These are phyloP conservation scores for Minunthozetes semirufus DNA, from an alignment of 2,888 invertebrate genomes.

Conservation along the genomic window DNA sequence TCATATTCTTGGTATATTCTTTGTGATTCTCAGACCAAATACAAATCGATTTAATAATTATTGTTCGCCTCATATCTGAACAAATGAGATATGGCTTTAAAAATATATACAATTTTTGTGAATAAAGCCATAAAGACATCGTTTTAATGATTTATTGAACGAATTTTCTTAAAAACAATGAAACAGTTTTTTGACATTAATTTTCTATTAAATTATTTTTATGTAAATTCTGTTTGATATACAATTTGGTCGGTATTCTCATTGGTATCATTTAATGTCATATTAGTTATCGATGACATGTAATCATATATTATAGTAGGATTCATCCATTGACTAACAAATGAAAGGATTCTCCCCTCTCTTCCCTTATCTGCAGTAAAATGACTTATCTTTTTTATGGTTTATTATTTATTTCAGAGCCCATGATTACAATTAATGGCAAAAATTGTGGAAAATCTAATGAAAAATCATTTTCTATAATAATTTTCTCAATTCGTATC, in stretches of 20 bases:
- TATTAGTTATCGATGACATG: not conserved
- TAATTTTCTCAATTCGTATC: not conserved
- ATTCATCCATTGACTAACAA: not conserved
- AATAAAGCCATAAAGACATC: not conserved
- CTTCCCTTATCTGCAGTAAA: not conserved
- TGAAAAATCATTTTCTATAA: not conserved
- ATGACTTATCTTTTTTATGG: too few relatives aligned
- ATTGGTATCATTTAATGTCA: not conserved
- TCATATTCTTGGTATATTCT: not conserved
- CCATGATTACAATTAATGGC: not conserved
- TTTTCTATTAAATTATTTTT: constrained; percentile 4
- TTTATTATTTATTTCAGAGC: not conserved
- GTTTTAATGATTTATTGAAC: not conserved
- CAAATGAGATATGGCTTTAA: not conserved
- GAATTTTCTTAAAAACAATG: not conserved
- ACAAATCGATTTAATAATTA: not conserved
- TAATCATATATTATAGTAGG: not conserved
- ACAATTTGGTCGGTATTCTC: not conserved
- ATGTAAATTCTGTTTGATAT: not conserved
- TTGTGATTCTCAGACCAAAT: not conserved
- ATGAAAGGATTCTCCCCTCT: not conserved
- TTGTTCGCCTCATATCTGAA: not conserved
- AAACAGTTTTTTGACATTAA: not conserved
- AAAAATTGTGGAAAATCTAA: not conserved
- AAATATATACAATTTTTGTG: not conserved